phyloP scores from a whole-genome alignment of 2,113 vertebrate genomes.

The Carassius auratus region DNA sequence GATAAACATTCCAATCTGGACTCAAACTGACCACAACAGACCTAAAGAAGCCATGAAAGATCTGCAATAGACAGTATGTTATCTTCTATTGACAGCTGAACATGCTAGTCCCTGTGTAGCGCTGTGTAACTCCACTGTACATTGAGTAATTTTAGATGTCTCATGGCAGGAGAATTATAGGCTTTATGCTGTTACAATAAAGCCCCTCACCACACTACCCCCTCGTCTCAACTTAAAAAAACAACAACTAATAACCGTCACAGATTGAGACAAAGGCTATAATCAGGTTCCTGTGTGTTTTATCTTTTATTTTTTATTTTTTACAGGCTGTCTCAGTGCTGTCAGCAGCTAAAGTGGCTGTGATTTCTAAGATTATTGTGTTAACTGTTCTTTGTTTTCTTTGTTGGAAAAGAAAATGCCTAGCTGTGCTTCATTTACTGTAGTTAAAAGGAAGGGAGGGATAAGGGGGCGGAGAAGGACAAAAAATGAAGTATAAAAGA shows the following conservation, averaged over 20 bases:
- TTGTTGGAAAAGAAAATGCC: conserved; percentile 14
- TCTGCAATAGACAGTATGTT: neutral
- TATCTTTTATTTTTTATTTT: too few species aligned
- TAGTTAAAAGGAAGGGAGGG: conserved; percentile 7
- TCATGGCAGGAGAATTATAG: conserved; percentile 69
- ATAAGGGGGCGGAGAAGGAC: neutral
- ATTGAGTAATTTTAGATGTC: conserved; percentile 66
- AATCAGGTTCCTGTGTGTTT: conserved; percentile 68
- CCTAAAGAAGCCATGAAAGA: neutral
- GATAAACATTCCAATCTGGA: neutral
- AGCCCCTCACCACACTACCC: conserved; percentile 56
- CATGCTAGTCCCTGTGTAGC: conserved; percentile 14
- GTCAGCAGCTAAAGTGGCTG: conserved; percentile 56
- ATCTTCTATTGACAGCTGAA: neutral
- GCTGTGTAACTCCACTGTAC: conserved; percentile 12
- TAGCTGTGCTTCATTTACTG: conserved; percentile 35
- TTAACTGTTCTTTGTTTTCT: conserved; percentile 62
- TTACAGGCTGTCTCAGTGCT: conserved; percentile 36
- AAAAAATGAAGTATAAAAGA: neutral
- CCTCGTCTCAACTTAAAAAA: conserved; percentile 41
- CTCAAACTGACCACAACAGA: conserved; percentile 2
- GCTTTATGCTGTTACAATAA: conserved; percentile 64
- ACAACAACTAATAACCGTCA: conserved; percentile 61
- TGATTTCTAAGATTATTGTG: conserved; percentile 70
- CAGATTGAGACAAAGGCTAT: conserved; percentile 64